phyloP scores from a whole-genome alignment of 2,888 invertebrate species.

The Calameuta pallipes region DNA sequence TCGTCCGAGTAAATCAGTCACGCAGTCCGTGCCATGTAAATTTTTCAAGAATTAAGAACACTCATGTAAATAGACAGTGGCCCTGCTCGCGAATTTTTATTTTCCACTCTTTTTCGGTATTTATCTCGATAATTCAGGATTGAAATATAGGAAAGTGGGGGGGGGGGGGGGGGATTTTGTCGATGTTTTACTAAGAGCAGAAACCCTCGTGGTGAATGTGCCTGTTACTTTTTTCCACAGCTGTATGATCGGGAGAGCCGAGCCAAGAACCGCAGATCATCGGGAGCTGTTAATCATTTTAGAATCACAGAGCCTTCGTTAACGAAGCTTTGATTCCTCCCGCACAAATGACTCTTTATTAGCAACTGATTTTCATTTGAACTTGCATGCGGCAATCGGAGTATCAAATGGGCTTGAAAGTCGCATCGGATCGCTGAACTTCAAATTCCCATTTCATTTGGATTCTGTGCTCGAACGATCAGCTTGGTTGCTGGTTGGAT shows the following conservation, averaged over 20 bases:
- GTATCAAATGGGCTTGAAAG: not conserved
- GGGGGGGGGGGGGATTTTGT: not conserved
- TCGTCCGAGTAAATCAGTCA: not conserved
- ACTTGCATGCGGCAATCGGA: not conserved
- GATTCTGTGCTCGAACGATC: not conserved
- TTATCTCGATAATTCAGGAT: not conserved
- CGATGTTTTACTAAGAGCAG: not conserved
- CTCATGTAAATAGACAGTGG: not conserved
- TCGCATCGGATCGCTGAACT: not conserved
- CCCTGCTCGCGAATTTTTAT: not conserved
- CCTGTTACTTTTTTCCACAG: too few species aligned
- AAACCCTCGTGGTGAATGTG: not conserved
- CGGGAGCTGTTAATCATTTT: not conserved
- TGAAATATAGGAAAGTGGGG: not conserved
- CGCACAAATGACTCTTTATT: not conserved
- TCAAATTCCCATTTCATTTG: not conserved
- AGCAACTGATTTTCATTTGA: not conserved
- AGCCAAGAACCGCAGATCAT: not conserved
- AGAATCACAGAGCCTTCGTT: not conserved
- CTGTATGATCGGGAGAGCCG: not conserved
- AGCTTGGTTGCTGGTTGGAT: not conserved
- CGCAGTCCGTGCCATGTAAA: not conserved
- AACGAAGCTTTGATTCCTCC: not conserved
- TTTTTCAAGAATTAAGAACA: not conserved
- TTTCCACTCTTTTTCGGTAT: not conserved